phyloP scores from a whole-genome alignment of 2,113 vertebrate genomes.

The Speoplatyrhinus poulsoni region DNA sequence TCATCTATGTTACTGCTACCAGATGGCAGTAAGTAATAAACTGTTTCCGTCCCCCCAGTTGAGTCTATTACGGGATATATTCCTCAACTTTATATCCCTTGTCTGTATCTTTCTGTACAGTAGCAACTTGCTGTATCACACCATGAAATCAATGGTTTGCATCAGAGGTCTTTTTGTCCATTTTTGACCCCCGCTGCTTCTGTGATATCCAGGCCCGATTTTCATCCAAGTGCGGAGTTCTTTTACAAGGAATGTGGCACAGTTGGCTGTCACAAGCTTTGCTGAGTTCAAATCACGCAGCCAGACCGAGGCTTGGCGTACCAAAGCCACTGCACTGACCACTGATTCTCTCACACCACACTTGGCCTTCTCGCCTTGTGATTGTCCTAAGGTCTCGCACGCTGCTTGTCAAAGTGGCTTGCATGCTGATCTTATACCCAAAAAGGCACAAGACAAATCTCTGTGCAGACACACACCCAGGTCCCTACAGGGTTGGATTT shows the following conservation, averaged over 20 bases:
- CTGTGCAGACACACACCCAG: no score
- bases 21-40: constrained; percentile 26
- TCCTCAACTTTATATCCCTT: background rate
- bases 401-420: no score
- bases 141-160: background rate
- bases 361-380: no score
- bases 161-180: background rate
- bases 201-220: background rate
- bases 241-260: background rate
- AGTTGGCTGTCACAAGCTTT: background rate
- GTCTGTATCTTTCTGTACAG: constrained; percentile 11
- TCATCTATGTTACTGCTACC: constrained; percentile 8
- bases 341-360: no score
- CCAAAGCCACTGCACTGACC: no score
- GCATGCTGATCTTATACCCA: no score
- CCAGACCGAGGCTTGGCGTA: no score
- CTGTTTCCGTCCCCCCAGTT: background rate
- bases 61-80: background rate
- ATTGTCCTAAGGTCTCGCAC: no score
- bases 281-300: background rate
- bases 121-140: background rate
- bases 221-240: background rate
- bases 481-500: no score
- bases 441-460: no score
- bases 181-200: background rate